Percentiles rank a stretch among this genome's conserved stretches.
These are phyloP conservation scores for Margarornis squamiger DNA, from an alignment of 2,797 vertebrate species.

Conservation along the genomic window DNA sequence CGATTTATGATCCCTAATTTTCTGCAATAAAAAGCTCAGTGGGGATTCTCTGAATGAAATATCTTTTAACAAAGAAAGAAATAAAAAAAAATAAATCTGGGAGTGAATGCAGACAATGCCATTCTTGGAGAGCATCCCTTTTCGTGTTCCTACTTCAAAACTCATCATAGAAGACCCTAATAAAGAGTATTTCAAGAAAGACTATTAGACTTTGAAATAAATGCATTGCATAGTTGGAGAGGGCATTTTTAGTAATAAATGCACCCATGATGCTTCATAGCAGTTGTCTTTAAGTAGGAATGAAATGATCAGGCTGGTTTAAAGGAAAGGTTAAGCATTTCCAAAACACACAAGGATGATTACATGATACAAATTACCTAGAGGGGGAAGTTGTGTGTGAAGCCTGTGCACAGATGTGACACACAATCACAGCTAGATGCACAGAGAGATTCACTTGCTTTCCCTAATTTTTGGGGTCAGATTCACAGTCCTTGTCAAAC, in stretches of 20 bases:
- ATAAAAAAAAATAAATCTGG: slow-evolving; percentile 34
- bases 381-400: background rate
- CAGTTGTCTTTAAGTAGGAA: background rate
- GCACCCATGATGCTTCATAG: background rate
- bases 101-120: slow-evolving; percentile 63
- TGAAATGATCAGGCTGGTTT: background rate
- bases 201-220: slow-evolving; percentile 42
- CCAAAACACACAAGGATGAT: background rate
- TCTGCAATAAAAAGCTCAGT: slow-evolving; percentile 79
- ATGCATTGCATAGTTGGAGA: slow-evolving; percentile 23
- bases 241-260: slow-evolving; percentile 13
- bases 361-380: background rate
- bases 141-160: slow-evolving; percentile 58
- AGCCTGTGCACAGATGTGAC: rapidly evolving
- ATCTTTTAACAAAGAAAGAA: slow-evolving; percentile 74
- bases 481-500: background rate
- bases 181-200: slow-evolving; percentile 12
- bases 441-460: background rate
- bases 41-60: slow-evolving; percentile 77
- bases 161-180: slow-evolving; percentile 55
- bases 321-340: slow-evolving; percentile 8
- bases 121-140: slow-evolving; percentile 60
- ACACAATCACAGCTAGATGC: background rate
- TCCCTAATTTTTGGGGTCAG: background rate
- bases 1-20: slow-evolving; percentile 78